phyloP scores from a whole-genome alignment of 2,113 vertebrate genomes.

The Arizona elegans region DNA sequence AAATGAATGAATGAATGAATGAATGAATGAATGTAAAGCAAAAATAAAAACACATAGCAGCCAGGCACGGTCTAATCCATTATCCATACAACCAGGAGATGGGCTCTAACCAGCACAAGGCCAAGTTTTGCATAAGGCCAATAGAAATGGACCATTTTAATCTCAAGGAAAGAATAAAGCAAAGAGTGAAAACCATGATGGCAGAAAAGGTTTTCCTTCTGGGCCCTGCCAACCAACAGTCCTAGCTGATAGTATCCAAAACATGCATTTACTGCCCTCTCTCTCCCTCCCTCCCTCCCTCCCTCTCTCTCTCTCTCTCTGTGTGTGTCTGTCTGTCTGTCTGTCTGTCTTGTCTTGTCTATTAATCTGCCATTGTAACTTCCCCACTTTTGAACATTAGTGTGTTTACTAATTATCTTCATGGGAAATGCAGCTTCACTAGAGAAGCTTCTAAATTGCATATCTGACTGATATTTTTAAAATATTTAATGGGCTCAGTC shows the following conservation, averaged over 20 bases:
- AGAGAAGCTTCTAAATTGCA: constrained; percentile 1
- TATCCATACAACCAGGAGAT: background rate
- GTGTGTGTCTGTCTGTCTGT: too few relatives aligned
- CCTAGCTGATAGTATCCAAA: background rate
- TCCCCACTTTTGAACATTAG: background rate
- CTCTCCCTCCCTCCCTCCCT: too few relatives aligned
- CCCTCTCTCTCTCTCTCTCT: too few relatives aligned
- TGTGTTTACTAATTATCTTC: constrained; percentile 19
- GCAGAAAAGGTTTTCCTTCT: background rate
- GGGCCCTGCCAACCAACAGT: background rate
- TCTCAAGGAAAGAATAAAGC: background rate
- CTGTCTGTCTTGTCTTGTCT: background rate
- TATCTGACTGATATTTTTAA: background rate
- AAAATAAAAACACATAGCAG: background rate
- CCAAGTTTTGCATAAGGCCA: background rate
- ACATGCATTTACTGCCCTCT: background rate
- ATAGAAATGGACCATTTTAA: background rate
- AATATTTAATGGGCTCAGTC: background rate
- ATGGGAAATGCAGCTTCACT: constrained; percentile 3
- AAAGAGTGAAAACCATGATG: background rate
- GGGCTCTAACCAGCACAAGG: background rate
- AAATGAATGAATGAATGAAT: too few relatives aligned
- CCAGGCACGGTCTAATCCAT: background rate
- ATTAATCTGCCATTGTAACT: background rate
- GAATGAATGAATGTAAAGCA: background rate